phyloP scores from a whole-genome alignment of 2,113 vertebrate species.

The Ageneiosus marmoratus region DNA sequence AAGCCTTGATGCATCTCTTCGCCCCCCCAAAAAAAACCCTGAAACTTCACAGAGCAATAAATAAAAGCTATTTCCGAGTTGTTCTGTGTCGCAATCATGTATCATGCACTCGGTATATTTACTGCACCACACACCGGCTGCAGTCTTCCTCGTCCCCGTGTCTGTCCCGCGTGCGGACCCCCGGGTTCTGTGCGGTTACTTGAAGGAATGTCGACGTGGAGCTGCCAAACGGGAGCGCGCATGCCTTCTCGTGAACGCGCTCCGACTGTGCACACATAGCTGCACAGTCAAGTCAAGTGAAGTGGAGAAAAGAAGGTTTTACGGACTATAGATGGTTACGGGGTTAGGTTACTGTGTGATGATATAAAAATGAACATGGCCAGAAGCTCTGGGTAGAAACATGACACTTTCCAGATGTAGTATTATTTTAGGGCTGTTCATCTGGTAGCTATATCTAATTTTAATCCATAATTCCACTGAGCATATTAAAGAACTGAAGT shows the following conservation, averaged over 20 bases:
- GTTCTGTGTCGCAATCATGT: background rate
- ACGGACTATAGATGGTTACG: background rate
- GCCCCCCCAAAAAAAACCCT: background rate
- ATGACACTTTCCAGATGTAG: background rate
- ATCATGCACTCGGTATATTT: no score
- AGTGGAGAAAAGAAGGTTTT: background rate
- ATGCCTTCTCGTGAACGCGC: slow-evolving; percentile 51
- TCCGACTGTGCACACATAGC: slow-evolving; percentile 13
- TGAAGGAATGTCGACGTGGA: slow-evolving; percentile 60
- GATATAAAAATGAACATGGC: background rate
- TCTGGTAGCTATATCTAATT: no score
- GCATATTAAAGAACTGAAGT: no score
- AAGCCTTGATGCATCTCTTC: slow-evolving; percentile 8
- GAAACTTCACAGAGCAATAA: background rate
- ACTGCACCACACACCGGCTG: slow-evolving; percentile 6
- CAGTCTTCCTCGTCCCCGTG: slow-evolving; percentile 12
- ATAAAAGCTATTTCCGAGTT: background rate
- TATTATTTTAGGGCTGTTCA: background rate
- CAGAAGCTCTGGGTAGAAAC: background rate
- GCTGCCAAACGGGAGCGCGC: slow-evolving; percentile 58
- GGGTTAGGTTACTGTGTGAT: background rate
- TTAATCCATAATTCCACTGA: no score
- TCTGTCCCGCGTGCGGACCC: background rate
- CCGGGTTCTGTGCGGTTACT: slow-evolving; percentile 8
- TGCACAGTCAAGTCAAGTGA: slow-evolving; percentile 22